phyloP scores from a whole-genome alignment of 2,113 vertebrate genomes.

The Sterrhoptilus dennistouni region DNA sequence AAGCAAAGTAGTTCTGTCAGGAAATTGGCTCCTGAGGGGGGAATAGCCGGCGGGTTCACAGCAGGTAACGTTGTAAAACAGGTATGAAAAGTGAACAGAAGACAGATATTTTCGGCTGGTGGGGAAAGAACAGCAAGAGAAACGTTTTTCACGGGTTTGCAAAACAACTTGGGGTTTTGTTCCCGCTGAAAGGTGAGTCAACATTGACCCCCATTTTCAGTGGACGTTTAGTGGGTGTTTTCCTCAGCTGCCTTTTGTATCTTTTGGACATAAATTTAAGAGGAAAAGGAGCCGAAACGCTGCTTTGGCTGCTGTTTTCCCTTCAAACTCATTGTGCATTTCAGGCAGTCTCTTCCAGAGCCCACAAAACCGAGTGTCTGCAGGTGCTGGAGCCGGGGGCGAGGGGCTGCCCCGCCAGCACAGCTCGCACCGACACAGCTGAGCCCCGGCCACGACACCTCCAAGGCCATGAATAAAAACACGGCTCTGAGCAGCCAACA shows the following conservation, averaged over 20 bases:
- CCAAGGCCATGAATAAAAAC: neutral
- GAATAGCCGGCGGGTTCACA: neutral
- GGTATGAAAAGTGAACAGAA: neutral
- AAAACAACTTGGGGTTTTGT: neutral
- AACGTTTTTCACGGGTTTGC: neutral
- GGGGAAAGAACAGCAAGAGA: neutral
- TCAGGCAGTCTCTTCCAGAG: neutral
- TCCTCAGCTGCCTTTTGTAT: neutral
- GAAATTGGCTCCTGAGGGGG: neutral
- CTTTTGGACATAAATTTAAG: neutral
- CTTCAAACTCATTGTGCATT: neutral
- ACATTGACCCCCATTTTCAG: neutral
- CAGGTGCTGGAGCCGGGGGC: neutral
- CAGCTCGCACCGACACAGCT: neutral
- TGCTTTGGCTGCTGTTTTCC: neutral
- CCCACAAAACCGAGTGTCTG: fast-evolving
- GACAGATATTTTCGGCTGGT: neutral
- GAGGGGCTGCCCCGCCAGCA: neutral
- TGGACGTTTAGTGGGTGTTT: neutral
- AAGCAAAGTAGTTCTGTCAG: neutral
- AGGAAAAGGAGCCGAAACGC: neutral
- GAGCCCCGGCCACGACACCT: neutral
- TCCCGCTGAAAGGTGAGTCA: neutral
- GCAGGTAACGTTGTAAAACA: neutral
- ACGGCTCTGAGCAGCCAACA: fast-evolving